Percentiles rank a stretch among this genome's conserved stretches.
These are phyloP conservation scores for Ferdinandea cuprea DNA, from an alignment of 2,888 invertebrate genomes.

Conservation along the genomic window DNA sequence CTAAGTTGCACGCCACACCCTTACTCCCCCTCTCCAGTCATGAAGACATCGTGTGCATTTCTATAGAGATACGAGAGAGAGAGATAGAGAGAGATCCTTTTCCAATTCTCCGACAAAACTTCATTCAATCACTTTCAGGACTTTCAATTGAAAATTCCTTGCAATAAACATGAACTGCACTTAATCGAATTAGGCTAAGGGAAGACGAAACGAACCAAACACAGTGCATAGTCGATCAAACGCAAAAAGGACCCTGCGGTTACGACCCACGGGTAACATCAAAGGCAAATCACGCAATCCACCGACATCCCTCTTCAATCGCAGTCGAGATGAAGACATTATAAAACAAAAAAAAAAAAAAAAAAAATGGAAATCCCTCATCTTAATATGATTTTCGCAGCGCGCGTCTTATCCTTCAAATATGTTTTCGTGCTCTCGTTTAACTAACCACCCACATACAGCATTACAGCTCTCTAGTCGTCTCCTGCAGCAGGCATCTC, in stretches of 20 bases:
- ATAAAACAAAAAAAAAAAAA: constrained; percentile 7
- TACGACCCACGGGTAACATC: constrained; percentile 53
- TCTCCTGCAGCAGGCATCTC: constrained; percentile 14
- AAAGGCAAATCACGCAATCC: constrained; percentile 62
- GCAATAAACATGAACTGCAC: constrained; percentile 34
- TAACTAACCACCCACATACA: constrained; percentile 24
- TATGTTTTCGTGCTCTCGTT: constrained; percentile 61
- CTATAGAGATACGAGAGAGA: constrained; percentile 3
- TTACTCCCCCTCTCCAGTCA: background rate
- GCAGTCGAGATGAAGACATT: constrained; percentile 57
- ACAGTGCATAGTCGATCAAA: constrained; percentile 53
- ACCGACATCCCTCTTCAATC: too few species aligned
- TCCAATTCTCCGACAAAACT: constrained; percentile 48
- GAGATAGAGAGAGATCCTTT: constrained; percentile 29
- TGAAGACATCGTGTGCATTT: constrained; percentile 17
- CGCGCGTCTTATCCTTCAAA: constrained; percentile 69
- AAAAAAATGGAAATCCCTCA: constrained; percentile 43
- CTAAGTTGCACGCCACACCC: background rate
- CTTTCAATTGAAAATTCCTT: constrained; percentile 66
- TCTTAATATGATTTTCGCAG: constrained; percentile 62
- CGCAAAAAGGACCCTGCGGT: constrained; percentile 60
- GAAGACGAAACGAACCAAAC: constrained; percentile 7
- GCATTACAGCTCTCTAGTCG: background rate
- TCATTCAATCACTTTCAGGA: constrained; percentile 62
- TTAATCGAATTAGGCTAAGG: constrained; percentile 66